These are phyloP conservation scores for Fulmarus glacialis DNA, from an alignment of 2,113 vertebrate genomes.

Conservation along the genomic window DNA sequence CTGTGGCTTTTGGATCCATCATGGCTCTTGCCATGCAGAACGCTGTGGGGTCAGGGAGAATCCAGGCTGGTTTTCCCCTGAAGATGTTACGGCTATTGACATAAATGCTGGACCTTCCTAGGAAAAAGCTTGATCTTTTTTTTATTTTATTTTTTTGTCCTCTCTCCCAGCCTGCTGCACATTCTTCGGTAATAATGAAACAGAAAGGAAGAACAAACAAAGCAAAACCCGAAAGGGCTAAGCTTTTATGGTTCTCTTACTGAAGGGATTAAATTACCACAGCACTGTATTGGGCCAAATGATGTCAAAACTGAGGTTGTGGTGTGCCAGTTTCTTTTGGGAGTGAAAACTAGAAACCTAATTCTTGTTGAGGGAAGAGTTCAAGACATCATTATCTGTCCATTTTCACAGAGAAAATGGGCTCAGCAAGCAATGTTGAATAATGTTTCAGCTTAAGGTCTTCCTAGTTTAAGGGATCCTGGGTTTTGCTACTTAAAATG, in stretches of 20 bases:
- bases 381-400: not conserved
- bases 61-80: not conserved
- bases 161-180: not conserved
- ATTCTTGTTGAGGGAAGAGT: not conserved
- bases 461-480: not conserved
- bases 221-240: not conserved
- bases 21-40: not conserved
- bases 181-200: not conserved
- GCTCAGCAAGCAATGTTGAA: not conserved
- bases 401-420: not conserved
- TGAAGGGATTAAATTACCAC: not conserved
- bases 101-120: not conserved
- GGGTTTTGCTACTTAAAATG: not conserved
- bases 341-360: not conserved
- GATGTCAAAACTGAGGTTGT: not conserved
- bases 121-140: not conserved
- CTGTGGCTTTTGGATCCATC: not conserved
- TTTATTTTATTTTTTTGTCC: not conserved
- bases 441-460: not conserved
- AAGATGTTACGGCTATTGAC: not conserved
- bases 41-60: fast-evolving
- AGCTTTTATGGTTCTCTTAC: not conserved
- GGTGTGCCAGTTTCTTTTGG: not conserved
- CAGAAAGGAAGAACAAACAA: not conserved
- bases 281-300: not conserved